Conservation (phyloP, 2,888 invertebrate species). For the Diarsia dahlii region DNA sequence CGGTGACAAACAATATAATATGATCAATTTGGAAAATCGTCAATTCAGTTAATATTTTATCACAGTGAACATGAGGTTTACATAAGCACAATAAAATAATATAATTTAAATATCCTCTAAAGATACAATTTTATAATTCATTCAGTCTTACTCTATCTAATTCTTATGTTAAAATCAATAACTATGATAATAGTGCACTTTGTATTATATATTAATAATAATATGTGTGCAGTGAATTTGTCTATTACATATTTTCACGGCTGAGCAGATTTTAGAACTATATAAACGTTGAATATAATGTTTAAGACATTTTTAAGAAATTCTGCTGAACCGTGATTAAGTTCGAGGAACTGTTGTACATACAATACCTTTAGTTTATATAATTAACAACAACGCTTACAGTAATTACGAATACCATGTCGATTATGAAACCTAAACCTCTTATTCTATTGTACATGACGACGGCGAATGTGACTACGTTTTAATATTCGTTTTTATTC, state of each 20-base stretch:
- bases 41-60: conserved; percentile 75
- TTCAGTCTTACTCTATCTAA: conserved; percentile 88
- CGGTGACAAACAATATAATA: conserved; percentile 36
- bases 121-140: conserved; percentile 77
- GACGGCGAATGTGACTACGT: conserved; percentile 73
- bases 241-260: conserved; percentile 73
- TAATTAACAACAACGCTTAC: conserved; percentile 86
- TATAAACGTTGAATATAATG: conserved; percentile 52
- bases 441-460: conserved; percentile 73
- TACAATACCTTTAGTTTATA: conserved; percentile 75
- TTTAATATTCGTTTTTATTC: conserved; percentile 74
- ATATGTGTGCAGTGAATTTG: conserved; percentile 81
- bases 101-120: conserved; percentile 72
- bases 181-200: conserved; percentile 86
- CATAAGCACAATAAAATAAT: conserved; percentile 77
- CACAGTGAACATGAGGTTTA: conserved; percentile 85
- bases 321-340: conserved; percentile 78
- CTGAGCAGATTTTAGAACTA: conserved; percentile 71
- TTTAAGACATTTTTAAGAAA: conserved; percentile 55
- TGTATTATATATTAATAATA: conserved; percentile 79
- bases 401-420: conserved; percentile 77
- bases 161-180: conserved; percentile 76
- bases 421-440: conserved; percentile 75
- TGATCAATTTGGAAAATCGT: conserved; percentile 64
- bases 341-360: conserved; percentile 85